phyloP scores from a whole-genome alignment of 2,113 vertebrate species.

The Motacilla alba region DNA sequence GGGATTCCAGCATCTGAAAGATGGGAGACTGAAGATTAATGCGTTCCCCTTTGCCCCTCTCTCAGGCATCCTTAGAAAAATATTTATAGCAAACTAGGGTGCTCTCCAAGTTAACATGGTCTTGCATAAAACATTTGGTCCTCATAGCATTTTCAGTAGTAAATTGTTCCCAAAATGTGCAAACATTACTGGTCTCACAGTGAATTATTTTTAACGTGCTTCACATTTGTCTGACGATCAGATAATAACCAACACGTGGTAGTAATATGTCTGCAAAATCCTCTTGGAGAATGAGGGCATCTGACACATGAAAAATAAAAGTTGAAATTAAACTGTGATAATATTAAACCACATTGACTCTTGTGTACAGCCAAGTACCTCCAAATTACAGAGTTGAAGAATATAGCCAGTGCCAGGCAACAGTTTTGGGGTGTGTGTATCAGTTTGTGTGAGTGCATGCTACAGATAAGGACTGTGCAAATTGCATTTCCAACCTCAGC shows the following conservation, averaged over 20 bases:
- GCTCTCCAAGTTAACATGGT: constrained; percentile 5
- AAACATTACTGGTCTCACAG: constrained; percentile 12
- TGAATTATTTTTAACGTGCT: constrained; percentile 26
- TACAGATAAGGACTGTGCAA: neutral
- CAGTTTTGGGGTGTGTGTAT: neutral
- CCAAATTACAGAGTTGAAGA: neutral
- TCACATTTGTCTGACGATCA: constrained; percentile 7
- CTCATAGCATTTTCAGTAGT: constrained; percentile 32
- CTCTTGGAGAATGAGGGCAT: neutral
- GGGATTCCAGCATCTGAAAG: constrained; percentile 84
- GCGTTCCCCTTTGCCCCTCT: constrained; percentile 1
- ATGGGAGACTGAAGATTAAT: constrained; percentile 53
- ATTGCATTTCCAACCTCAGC: neutral
- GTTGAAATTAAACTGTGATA: neutral
- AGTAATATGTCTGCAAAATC: neutral
- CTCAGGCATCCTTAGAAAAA: constrained; percentile 24
- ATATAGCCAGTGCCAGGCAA: neutral
- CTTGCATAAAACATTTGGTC: constrained; percentile 13
- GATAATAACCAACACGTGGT: neutral
- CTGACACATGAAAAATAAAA: neutral
- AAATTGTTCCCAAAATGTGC: constrained; percentile 27
- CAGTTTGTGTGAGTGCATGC: neutral
- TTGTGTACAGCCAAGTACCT: neutral
- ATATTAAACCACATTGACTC: neutral
- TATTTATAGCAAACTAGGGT: neutral